Base-by-base conservation (phyloP, 2,113 vertebrate species). In the Lophius piscatorius region DNA sequence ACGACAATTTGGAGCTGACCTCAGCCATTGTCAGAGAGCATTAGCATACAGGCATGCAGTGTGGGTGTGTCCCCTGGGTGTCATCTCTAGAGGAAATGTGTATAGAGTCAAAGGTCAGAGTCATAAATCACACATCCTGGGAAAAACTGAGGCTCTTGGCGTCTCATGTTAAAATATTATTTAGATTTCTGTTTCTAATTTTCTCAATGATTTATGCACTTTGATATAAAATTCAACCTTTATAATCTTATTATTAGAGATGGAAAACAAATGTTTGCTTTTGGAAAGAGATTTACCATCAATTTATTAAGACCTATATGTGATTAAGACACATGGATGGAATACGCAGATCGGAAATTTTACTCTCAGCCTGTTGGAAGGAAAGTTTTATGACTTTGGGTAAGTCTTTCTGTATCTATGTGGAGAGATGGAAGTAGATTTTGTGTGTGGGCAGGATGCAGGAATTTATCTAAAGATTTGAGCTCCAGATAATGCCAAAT, bases 261-360 rank as follows among this genome's bases (percentile, higher is more conserved):
- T 71, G 76, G 33, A 49, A 60, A 79, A 54, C 72, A 86, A 81
- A 78, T 74, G 62, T 63, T 73, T 80, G 28, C 46, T 24, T 75
- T 73, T 50, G 35, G 40, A 77, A 63, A 38, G 33, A 3, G 28
- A 45, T 26, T 50, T 49, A 3, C 3, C 11, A 31, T 31, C 4
- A 22, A 26, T 40, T 45, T 34, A 26, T 26, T 59, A 5, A 40
- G 40, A 49, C 56, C 23, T 35, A 20, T 34, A 28, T 33, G 14
- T 18, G 42, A 20, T 36, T 36, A 47, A 51, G 21, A 36, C 12
- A 12, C 40, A 23, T 2, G 47, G 4, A 20, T 66, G 17, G 70
- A 59, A 34, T 35, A 31, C 35, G 36, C 29, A 11, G 13, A 58
- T 13, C 1, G 20, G 11, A 36, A 57, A 59, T 29, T 23, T 22